phyloP scores from a whole-genome alignment of 2,888 invertebrate species.

The Drosophila austrosaltans region DNA sequence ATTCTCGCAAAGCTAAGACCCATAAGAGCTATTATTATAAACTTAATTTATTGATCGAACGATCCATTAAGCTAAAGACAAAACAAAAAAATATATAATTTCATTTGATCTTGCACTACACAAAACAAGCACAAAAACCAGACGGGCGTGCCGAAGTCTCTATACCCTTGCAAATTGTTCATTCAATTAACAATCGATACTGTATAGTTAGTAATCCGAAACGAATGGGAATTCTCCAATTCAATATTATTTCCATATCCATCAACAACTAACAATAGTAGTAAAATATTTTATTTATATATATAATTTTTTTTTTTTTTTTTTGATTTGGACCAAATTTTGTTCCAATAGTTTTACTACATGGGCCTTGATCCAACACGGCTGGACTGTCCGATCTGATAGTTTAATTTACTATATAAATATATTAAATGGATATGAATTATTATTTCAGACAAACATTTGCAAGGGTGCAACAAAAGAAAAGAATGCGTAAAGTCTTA shows the following conservation, averaged over 20 bases:
- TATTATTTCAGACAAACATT: not conserved
- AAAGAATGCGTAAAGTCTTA: slow-evolving; percentile 2
- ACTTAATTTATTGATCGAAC: slow-evolving; percentile 14
- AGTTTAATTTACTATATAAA: not conserved
- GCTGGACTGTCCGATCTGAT: not conserved
- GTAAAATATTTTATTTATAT: no score
- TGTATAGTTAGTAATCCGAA: no score
- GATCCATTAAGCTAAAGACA: slow-evolving; percentile 3
- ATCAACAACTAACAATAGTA: not conserved
- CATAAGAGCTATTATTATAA: not conserved
- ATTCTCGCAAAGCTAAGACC: not conserved
- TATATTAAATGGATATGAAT: no score
- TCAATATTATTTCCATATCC: not conserved
- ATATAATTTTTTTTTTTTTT: no score
- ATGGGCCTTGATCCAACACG: not conserved
- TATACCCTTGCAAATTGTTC: slow-evolving; percentile 7
- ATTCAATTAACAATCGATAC: not conserved
- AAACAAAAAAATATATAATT: not conserved
- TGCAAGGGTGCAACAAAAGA: not conserved
- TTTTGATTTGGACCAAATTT: no score
- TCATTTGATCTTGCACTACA: slow-evolving; percentile 15
- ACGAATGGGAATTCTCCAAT: not conserved
- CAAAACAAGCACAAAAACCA: slow-evolving; percentile 1
- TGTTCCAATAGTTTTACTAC: not conserved
- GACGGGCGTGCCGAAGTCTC: not conserved